These are phyloP conservation scores for Netelia melanura DNA, from an alignment of 2,888 invertebrate species.

Conservation along the genomic window DNA sequence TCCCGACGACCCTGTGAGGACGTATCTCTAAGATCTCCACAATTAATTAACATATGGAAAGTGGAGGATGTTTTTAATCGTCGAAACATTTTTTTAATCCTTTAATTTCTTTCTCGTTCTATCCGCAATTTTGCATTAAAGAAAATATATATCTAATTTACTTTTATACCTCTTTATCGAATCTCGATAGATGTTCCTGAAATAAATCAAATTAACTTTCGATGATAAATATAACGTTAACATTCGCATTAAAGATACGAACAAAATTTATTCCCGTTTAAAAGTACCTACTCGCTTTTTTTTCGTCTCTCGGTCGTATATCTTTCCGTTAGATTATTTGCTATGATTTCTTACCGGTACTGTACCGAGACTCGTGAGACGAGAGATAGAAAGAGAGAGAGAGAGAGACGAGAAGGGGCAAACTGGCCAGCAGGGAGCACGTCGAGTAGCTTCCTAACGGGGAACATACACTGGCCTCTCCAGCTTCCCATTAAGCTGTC, in stretches of 20 bases:
- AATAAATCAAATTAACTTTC: background rate
- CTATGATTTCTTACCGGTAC: background rate
- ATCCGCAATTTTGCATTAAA: too few relatives aligned
- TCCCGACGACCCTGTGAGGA: conserved; percentile 14
- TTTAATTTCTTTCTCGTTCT: conserved; percentile 6
- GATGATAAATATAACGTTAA: too few relatives aligned
- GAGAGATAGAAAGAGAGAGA: background rate
- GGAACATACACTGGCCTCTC: conserved; percentile 17
- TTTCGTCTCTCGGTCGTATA: background rate
- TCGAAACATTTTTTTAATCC: conserved; percentile 10
- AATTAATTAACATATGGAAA: conserved; percentile 61
- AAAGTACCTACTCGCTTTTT: background rate
- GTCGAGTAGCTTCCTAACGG: conserved; percentile 60
- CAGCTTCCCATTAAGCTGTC: conserved; percentile 72
- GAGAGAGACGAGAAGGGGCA: conserved; percentile 1
- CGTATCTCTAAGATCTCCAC: conserved; percentile 2
- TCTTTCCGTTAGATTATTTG: background rate
- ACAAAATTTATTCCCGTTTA: background rate
- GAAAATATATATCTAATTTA: too few relatives aligned
- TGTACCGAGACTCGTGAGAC: background rate
- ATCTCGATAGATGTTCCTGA: background rate
- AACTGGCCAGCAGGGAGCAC: conserved; percentile 41
- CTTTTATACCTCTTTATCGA: background rate
- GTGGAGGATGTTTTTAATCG: conserved; percentile 3
- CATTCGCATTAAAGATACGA: background rate